A percentile compares a stretch with the other conserved stretches of the same genome.
These are phyloP conservation scores for Hyposoter dolosus DNA, from an alignment of 2,888 invertebrate genomes.

Conservation along the genomic window DNA sequence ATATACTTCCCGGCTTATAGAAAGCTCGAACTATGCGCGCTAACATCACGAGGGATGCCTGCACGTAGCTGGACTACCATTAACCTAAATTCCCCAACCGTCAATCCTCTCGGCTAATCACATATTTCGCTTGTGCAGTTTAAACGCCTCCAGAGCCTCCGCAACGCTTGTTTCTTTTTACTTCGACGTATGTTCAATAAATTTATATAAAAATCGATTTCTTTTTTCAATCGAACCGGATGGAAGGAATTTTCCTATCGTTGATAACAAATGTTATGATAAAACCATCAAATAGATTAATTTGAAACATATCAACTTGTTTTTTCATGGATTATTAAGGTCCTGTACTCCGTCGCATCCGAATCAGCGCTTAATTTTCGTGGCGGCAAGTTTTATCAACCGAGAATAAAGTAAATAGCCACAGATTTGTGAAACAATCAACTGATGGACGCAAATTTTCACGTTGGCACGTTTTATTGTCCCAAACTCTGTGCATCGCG, in stretches of 20 bases:
- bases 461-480: too few relatives aligned
- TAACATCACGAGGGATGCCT: constrained; percentile 34
- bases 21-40: constrained; percentile 20
- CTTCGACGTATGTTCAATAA: background rate
- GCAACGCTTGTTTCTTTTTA: constrained; percentile 2
- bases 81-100: constrained; percentile 68
- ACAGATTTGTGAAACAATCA: too few relatives aligned
- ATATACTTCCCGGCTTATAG: constrained; percentile 13
- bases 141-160: background rate
- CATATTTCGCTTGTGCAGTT: constrained; percentile 42
- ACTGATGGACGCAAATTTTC: too few relatives aligned
- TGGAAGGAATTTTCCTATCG: background rate
- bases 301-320: background rate
- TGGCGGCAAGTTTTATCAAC: too few relatives aligned
- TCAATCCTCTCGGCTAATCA: constrained; percentile 57
- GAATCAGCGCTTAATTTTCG: too few relatives aligned
- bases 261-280: background rate
- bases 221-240: background rate
- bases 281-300: background rate
- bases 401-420: too few relatives aligned
- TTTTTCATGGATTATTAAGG: background rate
- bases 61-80: constrained; percentile 61
- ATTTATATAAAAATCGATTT: background rate
- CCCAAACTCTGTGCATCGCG: too few relatives aligned
- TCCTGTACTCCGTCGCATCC: too few relatives aligned